phyloP scores from a whole-genome alignment of 2,797 vertebrate genomes.

The Etheostoma nigrum region DNA sequence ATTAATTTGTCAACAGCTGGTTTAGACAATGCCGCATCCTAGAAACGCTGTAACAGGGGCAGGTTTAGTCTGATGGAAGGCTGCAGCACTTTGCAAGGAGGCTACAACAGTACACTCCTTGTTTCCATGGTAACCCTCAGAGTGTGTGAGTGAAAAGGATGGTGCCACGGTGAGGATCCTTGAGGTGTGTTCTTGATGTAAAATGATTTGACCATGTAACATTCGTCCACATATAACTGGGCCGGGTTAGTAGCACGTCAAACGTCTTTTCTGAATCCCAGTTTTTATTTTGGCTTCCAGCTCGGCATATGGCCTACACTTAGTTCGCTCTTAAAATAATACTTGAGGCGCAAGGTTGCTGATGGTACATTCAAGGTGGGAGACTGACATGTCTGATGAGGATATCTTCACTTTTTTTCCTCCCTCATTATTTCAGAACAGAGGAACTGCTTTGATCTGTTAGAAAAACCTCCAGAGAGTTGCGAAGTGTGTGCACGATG shows the following conservation, averaged over 20 bases:
- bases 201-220: constrained; percentile 65
- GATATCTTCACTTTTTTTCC: constrained; percentile 48
- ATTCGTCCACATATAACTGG: constrained; percentile 34
- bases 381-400: constrained; percentile 65
- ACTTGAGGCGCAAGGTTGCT: constrained; percentile 35
- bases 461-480: constrained; percentile 64
- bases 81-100: constrained; percentile 73
- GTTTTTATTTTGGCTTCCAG: constrained; percentile 10
- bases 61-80: constrained; percentile 63
- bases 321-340: constrained; percentile 21
- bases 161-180: constrained; percentile 60
- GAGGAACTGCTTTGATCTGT: constrained; percentile 70
- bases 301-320: constrained; percentile 4
- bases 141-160: constrained; percentile 54
- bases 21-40: constrained; percentile 63
- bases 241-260: constrained; percentile 13
- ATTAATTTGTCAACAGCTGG: constrained; percentile 35
- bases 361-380: constrained; percentile 55
- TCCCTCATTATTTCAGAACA: constrained; percentile 72
- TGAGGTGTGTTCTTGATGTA: constrained; percentile 69
- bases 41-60: constrained; percentile 54
- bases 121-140: constrained; percentile 80
- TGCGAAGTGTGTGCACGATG: constrained; percentile 44
- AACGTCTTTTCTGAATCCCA: neutral
- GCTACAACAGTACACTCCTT: constrained; percentile 72